Base-by-base conservation (phyloP, 2,113 vertebrate genomes). In the Chaetura pelagica region DNA sequence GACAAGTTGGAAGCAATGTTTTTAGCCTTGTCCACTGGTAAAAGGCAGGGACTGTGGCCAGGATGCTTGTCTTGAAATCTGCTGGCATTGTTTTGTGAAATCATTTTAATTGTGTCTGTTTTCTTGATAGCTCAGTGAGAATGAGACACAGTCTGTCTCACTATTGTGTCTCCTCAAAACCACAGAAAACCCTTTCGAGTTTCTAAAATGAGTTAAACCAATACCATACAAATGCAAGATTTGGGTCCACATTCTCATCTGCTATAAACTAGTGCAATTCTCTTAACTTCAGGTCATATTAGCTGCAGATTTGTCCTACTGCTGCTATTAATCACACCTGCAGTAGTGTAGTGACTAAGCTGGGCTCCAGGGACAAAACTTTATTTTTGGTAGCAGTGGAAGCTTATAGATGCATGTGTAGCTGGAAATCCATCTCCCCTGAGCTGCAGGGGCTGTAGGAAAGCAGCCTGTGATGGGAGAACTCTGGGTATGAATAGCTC, bases 111-210 rank as follows among this genome's bases (percentile, higher is more conserved):
- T 52, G 49, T 91, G 66, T 59, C 91, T 91, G 80, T 85, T 88
- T 93, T 80, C 84, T 76, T 8, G 42, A 63, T 35, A 72, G 58
- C 4, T 94, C n/a, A 10, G 48, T 88, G 78, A 46, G 75, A 87
- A 59, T 7, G 32, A 88, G 82, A 74, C 74, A 38, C 26, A 66
- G 71, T 12, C 79, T 87, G 54, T 92, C 83, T 93, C 80, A 51
- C 86, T 69, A 64, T 78, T 92, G 83, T 88, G 30, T 87, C 76
- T 83, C 84, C 78, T 75, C 68, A 89, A 95, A 95, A 52, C 68
- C 87, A 63, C 82, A 90, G 80, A 93, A 80, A 90, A 40, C 10
- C 14, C 48, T 67, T 92, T 0, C 27, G 35, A 68, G 54, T 61
- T 79, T 75, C 74, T 90, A 34, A 68, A 84, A 75, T 49, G 61